A percentile compares a stretch with the other conserved stretches of the same genome.
These are phyloP conservation scores for Trichomycterus rosablanca DNA, from an alignment of 2,113 vertebrate species.

Conservation along the genomic window DNA sequence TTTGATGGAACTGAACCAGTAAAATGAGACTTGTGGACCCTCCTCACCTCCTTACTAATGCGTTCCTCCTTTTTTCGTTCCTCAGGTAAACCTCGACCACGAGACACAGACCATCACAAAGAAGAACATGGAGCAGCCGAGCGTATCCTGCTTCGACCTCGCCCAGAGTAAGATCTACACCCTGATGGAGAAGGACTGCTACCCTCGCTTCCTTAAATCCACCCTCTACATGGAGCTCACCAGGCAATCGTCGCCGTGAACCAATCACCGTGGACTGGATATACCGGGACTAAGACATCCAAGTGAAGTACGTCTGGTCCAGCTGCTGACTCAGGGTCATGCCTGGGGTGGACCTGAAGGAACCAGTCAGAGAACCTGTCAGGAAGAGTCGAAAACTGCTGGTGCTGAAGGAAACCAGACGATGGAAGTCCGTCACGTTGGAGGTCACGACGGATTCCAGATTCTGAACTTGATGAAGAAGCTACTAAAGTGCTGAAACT, in stretches of 20 bases:
- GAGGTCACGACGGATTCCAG: not conserved
- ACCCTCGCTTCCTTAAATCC: conserved; percentile 85
- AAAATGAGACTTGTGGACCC: too few species aligned
- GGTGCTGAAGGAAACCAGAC: too few species aligned
- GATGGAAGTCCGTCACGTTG: too few species aligned
- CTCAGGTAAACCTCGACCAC: conserved; percentile 87
- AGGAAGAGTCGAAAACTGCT: not conserved
- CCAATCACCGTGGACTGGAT: not conserved
- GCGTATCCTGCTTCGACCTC: conserved; percentile 68
- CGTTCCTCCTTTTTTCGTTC: conserved; percentile 1
- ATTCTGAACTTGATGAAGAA: not conserved
- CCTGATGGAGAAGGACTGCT: conserved; percentile 95
- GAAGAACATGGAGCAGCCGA: conserved; percentile 72
- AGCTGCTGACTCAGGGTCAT: not conserved
- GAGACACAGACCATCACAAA: conserved; percentile 79
- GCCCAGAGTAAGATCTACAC: conserved; percentile 81
- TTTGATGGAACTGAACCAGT: too few species aligned
- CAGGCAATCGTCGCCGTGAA: conserved; percentile 46
- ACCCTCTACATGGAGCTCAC: conserved; percentile 58
- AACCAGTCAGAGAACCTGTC: not conserved
- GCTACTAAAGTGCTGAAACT: conserved; percentile 18
- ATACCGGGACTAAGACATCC: not conserved
- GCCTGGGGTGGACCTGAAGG: not conserved
- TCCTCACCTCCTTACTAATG: too few species aligned
- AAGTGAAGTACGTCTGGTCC: not conserved